phyloP scores from a whole-genome alignment of 2,113 vertebrate species.

The Dendropsophus ebraccatus region DNA sequence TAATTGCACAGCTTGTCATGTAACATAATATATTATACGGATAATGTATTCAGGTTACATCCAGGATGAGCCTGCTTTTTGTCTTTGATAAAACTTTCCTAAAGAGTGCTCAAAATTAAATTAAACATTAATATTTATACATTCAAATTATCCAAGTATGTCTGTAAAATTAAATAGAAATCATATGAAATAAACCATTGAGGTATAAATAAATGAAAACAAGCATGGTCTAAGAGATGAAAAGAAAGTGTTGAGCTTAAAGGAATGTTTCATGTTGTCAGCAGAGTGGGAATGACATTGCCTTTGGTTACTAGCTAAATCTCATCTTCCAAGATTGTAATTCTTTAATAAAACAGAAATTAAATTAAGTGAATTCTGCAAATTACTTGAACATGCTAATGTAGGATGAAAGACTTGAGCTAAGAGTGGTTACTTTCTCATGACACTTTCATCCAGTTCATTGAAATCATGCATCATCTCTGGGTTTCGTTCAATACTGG shows the following conservation, averaged over 20 bases:
- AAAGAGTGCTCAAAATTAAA: neutral
- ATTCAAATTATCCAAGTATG: constrained; percentile 16
- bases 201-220: constrained; percentile 41
- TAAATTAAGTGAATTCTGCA: constrained; percentile 1
- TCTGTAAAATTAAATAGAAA: constrained; percentile 6
- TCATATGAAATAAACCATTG: constrained; percentile 6
- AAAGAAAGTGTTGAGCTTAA: constrained; percentile 28
- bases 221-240: constrained; percentile 7
- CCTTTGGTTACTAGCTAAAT: constrained; percentile 39
- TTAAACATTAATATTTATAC: constrained; percentile 24
- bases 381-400: constrained; percentile 23
- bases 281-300: constrained; percentile 23
- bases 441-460: neutral
- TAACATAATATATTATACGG: neutral
- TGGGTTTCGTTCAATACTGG: neutral
- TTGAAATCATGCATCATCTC: neutral
- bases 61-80: neutral
- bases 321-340: constrained; percentile 30
- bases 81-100: neutral
- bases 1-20: neutral
- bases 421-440: neutral
- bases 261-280: constrained; percentile 43
- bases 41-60: constrained; percentile 17
- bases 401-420: constrained; percentile 25
- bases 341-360: constrained; percentile 29